Conservation (phyloP, 1,140 invertebrate genomes). For the Helicoverpa armigera region DNA sequence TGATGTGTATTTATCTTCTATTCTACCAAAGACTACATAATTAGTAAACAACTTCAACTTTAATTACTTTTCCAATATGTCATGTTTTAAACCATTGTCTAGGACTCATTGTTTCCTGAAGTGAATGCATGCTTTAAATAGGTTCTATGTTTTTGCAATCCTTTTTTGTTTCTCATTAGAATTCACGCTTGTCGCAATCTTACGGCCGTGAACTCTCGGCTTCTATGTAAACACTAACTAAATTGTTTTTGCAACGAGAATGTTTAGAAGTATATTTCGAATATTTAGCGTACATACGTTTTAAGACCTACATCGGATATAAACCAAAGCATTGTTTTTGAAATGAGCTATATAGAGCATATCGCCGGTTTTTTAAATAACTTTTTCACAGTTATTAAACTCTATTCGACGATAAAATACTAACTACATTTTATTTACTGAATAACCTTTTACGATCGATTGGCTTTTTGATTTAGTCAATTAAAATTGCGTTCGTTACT, state of each 20-base stretch:
- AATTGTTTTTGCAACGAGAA: neutral
- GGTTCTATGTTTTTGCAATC: too few species aligned
- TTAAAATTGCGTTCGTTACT: slow-evolving; percentile 12
- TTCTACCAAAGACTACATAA: too few species aligned
- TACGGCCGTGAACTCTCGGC: slow-evolving; percentile 6
- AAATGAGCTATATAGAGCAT: slow-evolving; percentile 16
- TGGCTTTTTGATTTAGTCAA: slow-evolving; percentile 14
- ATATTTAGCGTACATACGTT: neutral
- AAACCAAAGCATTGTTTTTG: slow-evolving; percentile 19
- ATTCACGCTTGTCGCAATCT: slow-evolving; percentile 1
- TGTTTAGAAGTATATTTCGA: too few species aligned
- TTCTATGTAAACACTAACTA: neutral
- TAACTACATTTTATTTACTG: neutral
- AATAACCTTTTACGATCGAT: slow-evolving; percentile 8
- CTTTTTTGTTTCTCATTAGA: too few species aligned
- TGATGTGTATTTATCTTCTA: too few species aligned
- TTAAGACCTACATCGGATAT: neutral
- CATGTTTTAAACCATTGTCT: too few species aligned
- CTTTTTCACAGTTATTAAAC: slow-evolving; percentile 5
- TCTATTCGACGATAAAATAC: neutral
- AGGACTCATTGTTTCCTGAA: neutral
- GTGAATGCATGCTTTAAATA: neutral
- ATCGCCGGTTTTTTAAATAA: slow-evolving; percentile 14
- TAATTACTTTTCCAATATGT: too few species aligned
- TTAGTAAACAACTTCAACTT: too few species aligned